Evolutionary conservation across 2,888 invertebrate species (phyloP).

Genomic region (Patella caerulea): DNA sequence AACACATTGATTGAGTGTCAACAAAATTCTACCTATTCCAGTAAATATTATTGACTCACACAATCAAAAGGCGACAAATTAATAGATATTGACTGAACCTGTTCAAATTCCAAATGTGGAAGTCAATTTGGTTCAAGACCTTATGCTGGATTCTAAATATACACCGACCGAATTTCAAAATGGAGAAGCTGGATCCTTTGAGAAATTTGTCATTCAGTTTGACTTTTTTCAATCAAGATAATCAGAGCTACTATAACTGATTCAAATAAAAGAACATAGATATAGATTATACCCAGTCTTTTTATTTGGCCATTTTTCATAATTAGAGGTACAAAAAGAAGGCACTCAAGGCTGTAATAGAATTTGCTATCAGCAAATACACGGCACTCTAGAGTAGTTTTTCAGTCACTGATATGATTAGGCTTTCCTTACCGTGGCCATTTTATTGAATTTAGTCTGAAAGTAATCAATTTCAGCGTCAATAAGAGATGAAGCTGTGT

Average conservation of each 20-base stretch:
- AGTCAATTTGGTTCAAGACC: no score
- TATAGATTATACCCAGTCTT: not conserved
- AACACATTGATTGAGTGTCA: not conserved
- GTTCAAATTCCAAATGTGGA: no score
- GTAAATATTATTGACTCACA: not conserved
- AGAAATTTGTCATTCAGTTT: no score
- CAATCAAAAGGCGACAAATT: not conserved
- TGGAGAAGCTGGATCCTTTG: no score
- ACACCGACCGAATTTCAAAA: no score
- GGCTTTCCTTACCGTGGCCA: conserved; percentile 5
- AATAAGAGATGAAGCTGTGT: conserved; percentile 3
- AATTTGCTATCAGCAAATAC: conserved; percentile 4
- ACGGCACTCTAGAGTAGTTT: not conserved
- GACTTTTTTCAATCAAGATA: no score
- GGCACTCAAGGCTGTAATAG: not conserved
- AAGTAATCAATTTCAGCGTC: conserved; percentile 6
- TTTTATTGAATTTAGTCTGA: conserved; percentile 5
- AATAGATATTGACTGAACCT: not conserved
- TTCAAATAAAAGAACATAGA: not conserved
- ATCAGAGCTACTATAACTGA: no score
- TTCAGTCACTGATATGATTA: conserved; percentile 5
- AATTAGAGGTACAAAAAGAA: not conserved
- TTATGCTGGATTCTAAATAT: no score
- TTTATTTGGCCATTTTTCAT: conserved; percentile 10
- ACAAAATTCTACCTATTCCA: conserved; percentile 5